Conservation (phyloP, 2,113 vertebrate genomes). For the Motacilla tschutschensis region DNA sequence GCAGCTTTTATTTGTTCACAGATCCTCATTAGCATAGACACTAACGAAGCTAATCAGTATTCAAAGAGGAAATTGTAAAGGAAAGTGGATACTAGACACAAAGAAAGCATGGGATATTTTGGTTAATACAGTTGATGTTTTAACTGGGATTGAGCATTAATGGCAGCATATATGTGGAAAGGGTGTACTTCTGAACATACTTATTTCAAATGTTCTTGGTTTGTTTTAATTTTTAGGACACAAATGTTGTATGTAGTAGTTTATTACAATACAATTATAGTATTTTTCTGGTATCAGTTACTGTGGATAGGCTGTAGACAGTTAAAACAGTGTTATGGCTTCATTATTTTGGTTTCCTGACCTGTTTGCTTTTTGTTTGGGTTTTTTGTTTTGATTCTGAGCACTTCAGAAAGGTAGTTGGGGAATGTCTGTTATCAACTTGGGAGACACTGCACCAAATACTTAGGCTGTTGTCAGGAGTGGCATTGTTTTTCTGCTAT, state of each 20-base stretch:
- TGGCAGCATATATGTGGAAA: neutral
- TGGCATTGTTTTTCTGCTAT: neutral
- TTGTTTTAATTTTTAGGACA: neutral
- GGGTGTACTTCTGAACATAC: neutral
- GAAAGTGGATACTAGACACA: neutral
- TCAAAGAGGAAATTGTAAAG: neutral
- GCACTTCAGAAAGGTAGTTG: neutral
- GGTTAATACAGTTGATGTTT: neutral
- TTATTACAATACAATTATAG: neutral
- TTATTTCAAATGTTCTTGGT: neutral
- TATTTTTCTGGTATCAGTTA: neutral
- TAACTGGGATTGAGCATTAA: neutral
- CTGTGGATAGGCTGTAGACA: neutral
- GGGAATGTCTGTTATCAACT: neutral
- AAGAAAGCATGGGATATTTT: neutral
- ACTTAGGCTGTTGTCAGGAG: neutral
- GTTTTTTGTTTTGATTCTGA: neutral
- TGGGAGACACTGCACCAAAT: neutral
- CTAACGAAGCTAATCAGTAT: neutral
- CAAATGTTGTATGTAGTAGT: neutral
- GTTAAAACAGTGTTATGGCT: neutral
- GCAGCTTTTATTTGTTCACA: neutral
- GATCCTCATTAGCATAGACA: conserved; percentile 5
- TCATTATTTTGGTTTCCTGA: neutral
- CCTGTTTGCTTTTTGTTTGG: neutral